phyloP scores from a whole-genome alignment of 2,888 invertebrate species.

The Microplitis manilae region DNA sequence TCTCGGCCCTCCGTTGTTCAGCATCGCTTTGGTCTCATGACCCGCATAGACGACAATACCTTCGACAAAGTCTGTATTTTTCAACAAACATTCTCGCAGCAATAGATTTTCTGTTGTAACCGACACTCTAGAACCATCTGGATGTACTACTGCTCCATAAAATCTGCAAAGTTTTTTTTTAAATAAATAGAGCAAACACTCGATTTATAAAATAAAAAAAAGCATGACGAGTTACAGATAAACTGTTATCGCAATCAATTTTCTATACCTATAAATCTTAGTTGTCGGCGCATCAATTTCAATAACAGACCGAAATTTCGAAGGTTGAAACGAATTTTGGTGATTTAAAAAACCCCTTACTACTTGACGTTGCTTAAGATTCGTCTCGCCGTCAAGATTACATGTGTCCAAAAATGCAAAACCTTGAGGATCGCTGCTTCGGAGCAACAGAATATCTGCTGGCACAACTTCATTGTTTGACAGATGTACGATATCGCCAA shows the following conservation, averaged over 20 bases:
- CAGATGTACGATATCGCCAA: conserved; percentile 95
- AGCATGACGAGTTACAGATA: not conserved
- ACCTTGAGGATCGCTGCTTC: conserved; percentile 90
- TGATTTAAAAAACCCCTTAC: conserved; percentile 83
- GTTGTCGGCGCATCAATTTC: conserved; percentile 97
- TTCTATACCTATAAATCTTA: conserved; percentile 84
- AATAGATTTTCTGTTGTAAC: conserved; percentile 92
- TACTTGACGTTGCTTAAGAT: conserved; percentile 92
- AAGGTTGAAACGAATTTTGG: conserved; percentile 83
- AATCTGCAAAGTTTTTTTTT: conserved; percentile 73
- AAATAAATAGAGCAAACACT: not conserved
- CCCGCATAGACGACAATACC: conserved; percentile 97
- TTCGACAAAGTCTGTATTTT: conserved; percentile 97
- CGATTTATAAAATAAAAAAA: conserved; percentile 1
- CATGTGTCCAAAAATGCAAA: conserved; percentile 96
- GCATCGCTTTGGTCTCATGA: conserved; percentile 97
- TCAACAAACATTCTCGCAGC: conserved; percentile 92
- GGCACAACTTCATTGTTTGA: conserved; percentile 98
- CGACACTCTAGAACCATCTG: conserved; percentile 84
- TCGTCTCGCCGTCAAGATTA: conserved; percentile 96
- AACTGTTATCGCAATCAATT: not conserved
- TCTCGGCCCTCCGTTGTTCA: conserved; percentile 96
- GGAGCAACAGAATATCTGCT: conserved; percentile 92
- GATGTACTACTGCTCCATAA: conserved; percentile 89
- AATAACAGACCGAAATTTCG: conserved; percentile 86